Evolutionary conservation across 2,113 vertebrate species (phyloP).

Genomic region (Hemicordylus capensis): DNA sequence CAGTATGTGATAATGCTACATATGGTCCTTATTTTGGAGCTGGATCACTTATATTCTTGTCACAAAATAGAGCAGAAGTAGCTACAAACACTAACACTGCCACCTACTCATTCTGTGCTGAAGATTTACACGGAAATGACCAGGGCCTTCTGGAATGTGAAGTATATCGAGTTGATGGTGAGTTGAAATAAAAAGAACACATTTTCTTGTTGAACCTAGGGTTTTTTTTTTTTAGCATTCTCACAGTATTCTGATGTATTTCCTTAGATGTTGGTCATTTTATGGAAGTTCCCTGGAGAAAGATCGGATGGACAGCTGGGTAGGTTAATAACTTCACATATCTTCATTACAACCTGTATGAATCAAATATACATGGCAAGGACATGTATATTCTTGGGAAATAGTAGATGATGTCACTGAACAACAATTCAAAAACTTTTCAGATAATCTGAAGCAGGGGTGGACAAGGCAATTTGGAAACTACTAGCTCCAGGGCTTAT

Average conservation of each 20-base stretch:
- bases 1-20: background rate
- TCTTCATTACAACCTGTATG: background rate
- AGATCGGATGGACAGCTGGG: background rate
- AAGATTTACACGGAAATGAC: slow-evolving; percentile 15
- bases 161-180: slow-evolving; percentile 23
- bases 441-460: too few species aligned
- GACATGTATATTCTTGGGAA: background rate
- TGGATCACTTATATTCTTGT: background rate
- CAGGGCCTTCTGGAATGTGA: slow-evolving; percentile 10
- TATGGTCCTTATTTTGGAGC: slow-evolving; percentile 12
- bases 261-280: background rate
- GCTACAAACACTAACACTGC: background rate
- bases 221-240: too few species aligned
- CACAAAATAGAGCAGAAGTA: background rate
- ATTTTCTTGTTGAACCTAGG: background rate
- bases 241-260: background rate
- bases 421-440: background rate
- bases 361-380: background rate
- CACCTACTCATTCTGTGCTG: background rate
- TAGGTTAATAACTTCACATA: background rate
- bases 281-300: background rate
- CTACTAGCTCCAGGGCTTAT: too few species aligned
- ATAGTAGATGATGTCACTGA: background rate
- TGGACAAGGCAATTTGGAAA: too few species aligned
- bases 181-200: background rate